Evolutionary conservation across 2,797 vertebrate genomes (phyloP).

Genomic region (Mus spretus): DNA sequence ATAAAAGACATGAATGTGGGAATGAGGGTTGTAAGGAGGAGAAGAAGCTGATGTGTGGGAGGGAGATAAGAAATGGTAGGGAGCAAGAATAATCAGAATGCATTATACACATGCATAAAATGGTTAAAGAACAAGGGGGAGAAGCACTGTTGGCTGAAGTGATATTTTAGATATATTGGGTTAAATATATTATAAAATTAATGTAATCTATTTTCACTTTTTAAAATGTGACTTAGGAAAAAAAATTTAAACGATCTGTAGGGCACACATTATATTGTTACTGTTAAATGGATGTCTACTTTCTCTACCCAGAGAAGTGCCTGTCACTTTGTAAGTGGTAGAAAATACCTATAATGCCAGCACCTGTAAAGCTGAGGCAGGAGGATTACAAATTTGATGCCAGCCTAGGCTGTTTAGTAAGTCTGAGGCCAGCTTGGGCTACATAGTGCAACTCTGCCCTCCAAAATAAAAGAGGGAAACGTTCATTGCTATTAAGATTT

Average conservation of each 20-base stretch:
- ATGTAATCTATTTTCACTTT: not conserved
- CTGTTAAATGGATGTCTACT: not conserved
- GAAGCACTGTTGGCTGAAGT: too few relatives aligned
- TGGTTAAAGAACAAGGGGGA: not conserved
- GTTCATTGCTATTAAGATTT: not conserved
- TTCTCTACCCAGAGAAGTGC: not conserved
- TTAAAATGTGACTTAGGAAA: not conserved
- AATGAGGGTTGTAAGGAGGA: not conserved
- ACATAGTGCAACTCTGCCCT: not conserved
- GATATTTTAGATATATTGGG: not conserved
- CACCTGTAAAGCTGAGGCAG: not conserved
- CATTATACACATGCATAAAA: not conserved
- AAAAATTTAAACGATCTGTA: not conserved
- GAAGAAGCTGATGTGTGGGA: not conserved
- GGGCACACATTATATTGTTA: not conserved
- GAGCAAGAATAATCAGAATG: not conserved
- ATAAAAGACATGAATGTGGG: not conserved
- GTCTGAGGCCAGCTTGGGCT: not conserved
- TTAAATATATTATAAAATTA: not conserved
- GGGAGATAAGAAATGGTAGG: too few relatives aligned
- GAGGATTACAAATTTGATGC: not conserved
- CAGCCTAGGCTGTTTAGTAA: not conserved
- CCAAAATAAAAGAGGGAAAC: not conserved
- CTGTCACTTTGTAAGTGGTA: not conserved
- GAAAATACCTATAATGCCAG: not conserved